Evolutionary conservation across 2,888 invertebrate genomes (phyloP).

Genomic region (Rhyacophila evoluta): DNA sequence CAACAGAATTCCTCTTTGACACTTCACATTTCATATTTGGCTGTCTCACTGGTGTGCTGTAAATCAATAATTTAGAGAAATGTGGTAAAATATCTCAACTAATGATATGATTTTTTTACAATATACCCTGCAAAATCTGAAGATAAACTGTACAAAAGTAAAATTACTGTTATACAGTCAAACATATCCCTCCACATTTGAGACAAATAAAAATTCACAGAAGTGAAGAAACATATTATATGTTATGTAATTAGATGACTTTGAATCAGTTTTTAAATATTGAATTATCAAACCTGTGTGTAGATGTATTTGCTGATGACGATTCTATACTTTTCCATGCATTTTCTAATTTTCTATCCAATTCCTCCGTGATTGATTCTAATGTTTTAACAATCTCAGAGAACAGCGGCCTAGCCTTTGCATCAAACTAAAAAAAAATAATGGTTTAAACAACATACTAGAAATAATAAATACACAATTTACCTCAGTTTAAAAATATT

Average conservation of each 20-base stretch:
- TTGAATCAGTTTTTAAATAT: background rate
- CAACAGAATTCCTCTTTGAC: constrained; percentile 56
- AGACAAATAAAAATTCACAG: too few relatives aligned
- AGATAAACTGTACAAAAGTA: background rate
- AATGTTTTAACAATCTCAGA: constrained; percentile 81
- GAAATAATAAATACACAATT: too few relatives aligned
- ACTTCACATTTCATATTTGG: constrained; percentile 55
- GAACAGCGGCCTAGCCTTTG: constrained; percentile 89
- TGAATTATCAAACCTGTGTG: constrained; percentile 56
- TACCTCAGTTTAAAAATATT: too few relatives aligned
- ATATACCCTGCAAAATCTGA: background rate
- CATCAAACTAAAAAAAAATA: constrained; percentile 79
- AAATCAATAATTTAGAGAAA: too few relatives aligned
- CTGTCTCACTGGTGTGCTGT: constrained; percentile 48
- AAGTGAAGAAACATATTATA: too few relatives aligned
- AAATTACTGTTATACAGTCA: too few relatives aligned
- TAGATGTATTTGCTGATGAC: constrained; percentile 60
- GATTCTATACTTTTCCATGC: constrained; percentile 54
- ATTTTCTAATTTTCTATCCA: constrained; percentile 47
- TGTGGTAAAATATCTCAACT: too few relatives aligned
- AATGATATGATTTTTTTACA: too few relatives aligned
- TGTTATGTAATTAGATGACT: background rate
- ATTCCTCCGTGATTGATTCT: constrained; percentile 71
- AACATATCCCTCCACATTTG: too few relatives aligned
- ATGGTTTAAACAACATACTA: background rate